Evolutionary conservation across 2,888 invertebrate species (phyloP), one percentile per base, ranked within the genome.

Genomic region (Aradus depressus): DNA sequence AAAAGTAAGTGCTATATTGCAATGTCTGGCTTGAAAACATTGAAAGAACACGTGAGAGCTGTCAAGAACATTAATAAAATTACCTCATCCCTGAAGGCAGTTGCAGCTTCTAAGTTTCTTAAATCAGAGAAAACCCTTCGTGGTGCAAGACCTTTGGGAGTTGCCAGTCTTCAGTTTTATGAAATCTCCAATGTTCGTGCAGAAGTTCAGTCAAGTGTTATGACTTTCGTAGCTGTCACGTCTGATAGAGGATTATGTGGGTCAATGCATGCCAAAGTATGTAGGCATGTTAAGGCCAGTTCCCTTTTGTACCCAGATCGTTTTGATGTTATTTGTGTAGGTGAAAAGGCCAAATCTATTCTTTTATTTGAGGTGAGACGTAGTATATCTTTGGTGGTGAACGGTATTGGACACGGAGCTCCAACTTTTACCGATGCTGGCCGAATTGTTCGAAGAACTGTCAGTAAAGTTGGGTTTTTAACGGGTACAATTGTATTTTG

Each of bases 171-270:
- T 4, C 47, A 45, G 3, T 59, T 58, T 41, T 59, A 59, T 41
- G 43, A 41, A 28, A n/a, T 50, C 16, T 34, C 43, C 2, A 25
- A 32, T 28, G 28, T 50, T 21, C 14, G 37, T 22, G 22, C 42
- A 5, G 22, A 50, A 28, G 12, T 28, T 8, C 10, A 49, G n/a
- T 31, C 44, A 5, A 25, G 43, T 31, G 19, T 52, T 26, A 50
- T 50, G 19, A 48, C 51, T 10, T 41, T 54, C 16, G 50, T 55
- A 18, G 54, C 58, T 1, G 41, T 54, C 8, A 59, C 56, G 4
- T 55, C 56, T 14, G 58, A 59, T 44, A 47, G 55, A 21, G 58
- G 56, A 10, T 34, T 59, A 6, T 59, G 55, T 45, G 55, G 59
- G 4, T 32, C 52, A 8, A 48, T 56, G 31, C 55, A 58, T 41